Percentiles rank a stretch among this genome's conserved stretches.
phyloP scores from a whole-genome alignment of 2,797 vertebrate species.

The Fistularia tabacaria region DNA sequence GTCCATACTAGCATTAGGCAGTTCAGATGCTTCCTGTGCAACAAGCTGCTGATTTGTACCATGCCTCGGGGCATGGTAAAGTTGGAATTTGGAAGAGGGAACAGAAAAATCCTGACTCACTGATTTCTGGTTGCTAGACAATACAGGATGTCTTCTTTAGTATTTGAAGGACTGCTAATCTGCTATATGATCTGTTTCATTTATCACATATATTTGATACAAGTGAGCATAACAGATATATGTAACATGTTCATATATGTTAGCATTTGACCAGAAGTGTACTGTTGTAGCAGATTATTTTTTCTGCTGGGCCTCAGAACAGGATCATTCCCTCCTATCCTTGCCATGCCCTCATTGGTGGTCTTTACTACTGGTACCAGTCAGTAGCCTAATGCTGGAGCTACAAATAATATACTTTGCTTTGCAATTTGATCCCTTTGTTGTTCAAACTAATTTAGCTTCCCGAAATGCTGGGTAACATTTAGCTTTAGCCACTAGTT shows the following conservation, averaged over 20 bases:
- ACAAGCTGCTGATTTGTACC: conserved; percentile 30
- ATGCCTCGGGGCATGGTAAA: conserved; percentile 40
- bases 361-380: conserved; percentile 27
- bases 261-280: background rate
- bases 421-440: too few relatives aligned
- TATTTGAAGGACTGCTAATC: background rate
- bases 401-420: background rate
- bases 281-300: conserved; percentile 19
- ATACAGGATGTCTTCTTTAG: too few relatives aligned
- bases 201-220: conserved; percentile 3
- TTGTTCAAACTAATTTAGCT: background rate
- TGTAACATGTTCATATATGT: too few relatives aligned
- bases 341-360: conserved; percentile 1
- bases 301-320: conserved; percentile 27
- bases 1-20: conserved; percentile 38
- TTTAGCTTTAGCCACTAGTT: background rate
- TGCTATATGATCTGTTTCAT: background rate
- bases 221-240: too few relatives aligned
- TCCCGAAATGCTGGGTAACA: background rate
- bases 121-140: too few relatives aligned
- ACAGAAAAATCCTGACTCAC: conserved; percentile 12
- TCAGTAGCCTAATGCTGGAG: conserved; percentile 5
- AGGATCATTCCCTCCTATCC: conserved; percentile 15
- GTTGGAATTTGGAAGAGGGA: conserved; percentile 15
- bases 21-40: conserved; percentile 46